These are phyloP conservation scores for Caloenas nicobarica DNA, from an alignment of 2,113 vertebrate species.

Conservation along the genomic window DNA sequence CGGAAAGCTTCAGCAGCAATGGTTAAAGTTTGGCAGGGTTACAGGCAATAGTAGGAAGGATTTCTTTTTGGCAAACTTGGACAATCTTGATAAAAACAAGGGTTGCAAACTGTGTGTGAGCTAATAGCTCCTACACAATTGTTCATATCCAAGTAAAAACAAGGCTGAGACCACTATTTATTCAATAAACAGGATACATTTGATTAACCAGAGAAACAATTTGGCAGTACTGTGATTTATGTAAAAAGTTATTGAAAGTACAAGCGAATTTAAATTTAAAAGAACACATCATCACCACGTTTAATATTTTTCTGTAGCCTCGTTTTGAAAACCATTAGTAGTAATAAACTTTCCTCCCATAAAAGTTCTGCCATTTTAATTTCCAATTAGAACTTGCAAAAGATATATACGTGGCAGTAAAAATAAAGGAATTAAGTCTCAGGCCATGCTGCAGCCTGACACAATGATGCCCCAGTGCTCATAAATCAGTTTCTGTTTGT, in stretches of 20 bases:
- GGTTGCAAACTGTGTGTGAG: background rate
- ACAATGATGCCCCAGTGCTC: constrained; percentile 42
- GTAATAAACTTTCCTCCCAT: constrained; percentile 66
- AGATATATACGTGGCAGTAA: constrained; percentile 59
- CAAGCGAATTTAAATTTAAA: constrained; percentile 33
- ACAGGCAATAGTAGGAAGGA: background rate
- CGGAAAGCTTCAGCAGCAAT: background rate
- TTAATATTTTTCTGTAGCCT: constrained; percentile 57
- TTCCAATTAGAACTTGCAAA: constrained; percentile 64
- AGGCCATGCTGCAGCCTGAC: constrained; percentile 30
- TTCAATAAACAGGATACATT: constrained; percentile 51
- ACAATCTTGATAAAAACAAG: constrained; percentile 23
- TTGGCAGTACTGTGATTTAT: constrained; percentile 3
- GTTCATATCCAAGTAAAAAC: constrained; percentile 18
- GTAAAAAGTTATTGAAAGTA: constrained; percentile 18
- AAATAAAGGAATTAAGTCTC: constrained; percentile 48
- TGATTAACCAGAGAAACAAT: constrained; percentile 46
- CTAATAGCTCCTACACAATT: background rate
- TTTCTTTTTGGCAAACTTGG: constrained; percentile 5
- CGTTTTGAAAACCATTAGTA: constrained; percentile 67
- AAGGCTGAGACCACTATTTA: constrained; percentile 20
- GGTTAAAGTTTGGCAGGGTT: background rate
- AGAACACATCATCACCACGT: constrained; percentile 41
- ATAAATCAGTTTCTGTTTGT: constrained; percentile 60
- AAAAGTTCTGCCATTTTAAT: constrained; percentile 62